These are phyloP conservation scores for Drosophila austrosaltans DNA, from an alignment of 2,888 invertebrate species.

Conservation along the genomic window DNA sequence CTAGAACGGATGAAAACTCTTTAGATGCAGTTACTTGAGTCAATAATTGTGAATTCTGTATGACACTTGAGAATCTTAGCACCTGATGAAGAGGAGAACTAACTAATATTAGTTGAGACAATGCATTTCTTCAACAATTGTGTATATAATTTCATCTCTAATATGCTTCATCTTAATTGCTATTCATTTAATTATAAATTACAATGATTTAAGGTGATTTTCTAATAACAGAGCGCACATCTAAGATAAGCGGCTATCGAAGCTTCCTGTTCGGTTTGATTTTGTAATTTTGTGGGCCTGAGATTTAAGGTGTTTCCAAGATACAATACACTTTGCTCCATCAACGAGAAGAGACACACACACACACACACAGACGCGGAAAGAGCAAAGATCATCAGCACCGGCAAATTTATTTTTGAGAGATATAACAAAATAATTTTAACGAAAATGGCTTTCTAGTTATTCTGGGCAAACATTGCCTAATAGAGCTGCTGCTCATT, in stretches of 20 bases:
- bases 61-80: background rate
- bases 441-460: conserved; percentile 32
- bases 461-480: conserved; percentile 27
- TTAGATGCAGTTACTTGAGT: conserved; percentile 9
- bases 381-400: conserved; percentile 5
- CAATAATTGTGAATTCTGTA: conserved; percentile 8
- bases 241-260: background rate
- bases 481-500: conserved; percentile 30
- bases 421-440: background rate
- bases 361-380: background rate
- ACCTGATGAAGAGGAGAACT: background rate
- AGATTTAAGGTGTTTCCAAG: conserved; percentile 4
- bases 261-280: background rate
- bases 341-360: background rate
- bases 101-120: background rate
- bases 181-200: conserved; percentile 36
- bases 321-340: background rate
- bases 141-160: conserved; percentile 37
- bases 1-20: conserved; percentile 11
- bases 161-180: conserved; percentile 33
- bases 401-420: background rate
- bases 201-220: conserved; percentile 41
- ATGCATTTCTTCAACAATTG: conserved; percentile 11
- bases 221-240: conserved; percentile 26
- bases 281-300: background rate